Evolutionary conservation across 2,113 vertebrate species (phyloP), one percentile per base, ranked within the genome.

Genomic region (Tylochromis polylepis): DNA sequence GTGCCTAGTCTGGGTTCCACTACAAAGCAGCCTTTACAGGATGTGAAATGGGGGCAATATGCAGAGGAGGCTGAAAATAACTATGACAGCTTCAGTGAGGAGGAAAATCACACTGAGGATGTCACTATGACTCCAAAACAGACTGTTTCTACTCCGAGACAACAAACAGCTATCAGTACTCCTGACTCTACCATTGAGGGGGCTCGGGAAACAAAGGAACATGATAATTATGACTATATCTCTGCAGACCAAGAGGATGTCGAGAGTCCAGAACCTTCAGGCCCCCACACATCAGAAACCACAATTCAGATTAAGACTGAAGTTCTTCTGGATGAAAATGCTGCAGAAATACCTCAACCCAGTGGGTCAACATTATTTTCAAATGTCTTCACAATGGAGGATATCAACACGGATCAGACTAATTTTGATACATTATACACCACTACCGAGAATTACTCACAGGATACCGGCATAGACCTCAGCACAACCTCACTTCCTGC

Each of bases 251-350:
- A 88, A 80, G 87, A 59, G 4, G 36, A 89, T 34, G 43, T 6
- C 14, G 78, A 90, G 49, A 90, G 16, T 60, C 8, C 51, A 55
- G 49, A 83, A 57, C 59, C 14, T 67, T 70, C 67, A 29, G 36
- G 24, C 8, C 67, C 67, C 59, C 49, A 60, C 24, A 58, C 12
- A 2, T 57, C 70, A 83, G 81, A 58, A 27, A 62, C 77, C 31
- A 3, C n/a, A 8, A 78, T 81, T 91, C 88, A 89, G 34, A 58
- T 85, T 86, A 29, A 87, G 20, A 83, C 75, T 67, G 83, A 88
- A 80, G 24, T 41, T 41, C 46, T 36, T 3, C 29, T 53, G 87
- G 86, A 89, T 3, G 34, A 84, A 20, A 81, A 27, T 55, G 51
- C 31, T 27, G 85, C 79, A 24, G 77, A 84, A 81, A 88, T 87